Evolutionary conservation across 2,113 vertebrate genomes (phyloP).

Genomic region (Scortum barcoo): DNA sequence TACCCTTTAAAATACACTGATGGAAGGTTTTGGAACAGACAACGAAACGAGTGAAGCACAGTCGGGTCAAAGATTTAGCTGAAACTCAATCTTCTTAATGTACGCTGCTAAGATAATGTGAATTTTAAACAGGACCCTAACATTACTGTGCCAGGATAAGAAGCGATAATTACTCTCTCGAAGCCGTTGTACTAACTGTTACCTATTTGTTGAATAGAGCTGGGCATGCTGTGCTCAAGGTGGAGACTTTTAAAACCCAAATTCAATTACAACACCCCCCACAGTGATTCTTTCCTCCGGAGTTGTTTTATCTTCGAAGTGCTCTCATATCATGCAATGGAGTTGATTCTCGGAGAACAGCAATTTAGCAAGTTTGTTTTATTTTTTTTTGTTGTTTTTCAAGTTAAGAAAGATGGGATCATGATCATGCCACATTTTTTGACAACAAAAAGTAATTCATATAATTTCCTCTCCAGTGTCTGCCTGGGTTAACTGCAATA

Average conservation of each 20-base stretch:
- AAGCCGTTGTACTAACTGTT: slow-evolving; percentile 40
- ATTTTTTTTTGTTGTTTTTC: neutral
- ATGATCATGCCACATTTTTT: neutral
- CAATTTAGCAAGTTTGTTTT: slow-evolving; percentile 3
- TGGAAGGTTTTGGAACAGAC: slow-evolving; percentile 17
- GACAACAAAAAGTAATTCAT: neutral
- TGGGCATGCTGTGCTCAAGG: slow-evolving; percentile 50
- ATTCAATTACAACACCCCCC: slow-evolving; percentile 51
- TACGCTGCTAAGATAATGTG: slow-evolving; percentile 12
- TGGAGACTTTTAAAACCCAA: slow-evolving; percentile 52
- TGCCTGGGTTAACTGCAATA: neutral
- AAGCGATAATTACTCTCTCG: slow-evolving; percentile 7
- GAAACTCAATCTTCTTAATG: slow-evolving; percentile 21
- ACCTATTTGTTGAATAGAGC: slow-evolving; percentile 41
- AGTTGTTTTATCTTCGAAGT: slow-evolving; percentile 22
- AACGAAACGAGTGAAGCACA: slow-evolving; percentile 20
- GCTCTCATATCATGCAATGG: slow-evolving; percentile 6
- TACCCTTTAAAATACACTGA: slow-evolving; percentile 6
- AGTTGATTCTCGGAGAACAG: neutral
- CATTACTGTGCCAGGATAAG: neutral
- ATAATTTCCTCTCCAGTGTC: neutral
- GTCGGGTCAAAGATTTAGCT: slow-evolving; percentile 45
- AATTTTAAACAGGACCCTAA: slow-evolving; percentile 33
- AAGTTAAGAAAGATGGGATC: neutral
- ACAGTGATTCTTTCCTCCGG: neutral